Evolutionary conservation across 2,888 invertebrate genomes (phyloP), one percentile per base, ranked within the genome.

Genomic region (Lacanobia oleracea): DNA sequence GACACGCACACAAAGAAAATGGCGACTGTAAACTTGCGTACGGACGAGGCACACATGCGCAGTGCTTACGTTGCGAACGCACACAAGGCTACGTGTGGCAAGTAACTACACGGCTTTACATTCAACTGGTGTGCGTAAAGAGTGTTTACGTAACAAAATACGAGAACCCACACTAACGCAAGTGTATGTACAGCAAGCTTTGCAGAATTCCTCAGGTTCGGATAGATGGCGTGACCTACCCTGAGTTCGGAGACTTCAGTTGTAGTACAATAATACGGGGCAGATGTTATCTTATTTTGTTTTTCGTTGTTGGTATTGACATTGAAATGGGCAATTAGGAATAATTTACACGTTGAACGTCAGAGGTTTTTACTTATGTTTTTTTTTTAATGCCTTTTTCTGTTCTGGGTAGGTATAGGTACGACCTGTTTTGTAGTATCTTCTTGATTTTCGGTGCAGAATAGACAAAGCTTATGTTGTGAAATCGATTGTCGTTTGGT

Each of bases 181-280:
- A 70, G 56, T 74, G 67, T 87, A 85, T 85, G 69, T 83, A 90
- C 78, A 72, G 64, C 72, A 76, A 82, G 71, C 73, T 87, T 87
- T 71, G 81, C 79, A 73, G 82, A 83, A 78, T 76, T 81, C 77
- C 77, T 79, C 69, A 50, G 57, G 40, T 18, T 50, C 61, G 84
- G 87, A 90, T 91, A 94, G 94, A 94, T 94, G 94, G 94, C 94
- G 93, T 56, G 62, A 88, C 82, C 51, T 75, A 71, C 53, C 72
- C 75, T 68, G 57, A 62, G 57, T 79, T 72, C 18, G n/a, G n/a
- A 8, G 62, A 61, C 43, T 67, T 75, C 57, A 43, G 57, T 27
- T 37, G 45, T 37, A 45, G 23, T 63, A 59, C 59, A 67, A 75
- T 54, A 60, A 48, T 70, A 70, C 61, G 50, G 43, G 54, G 57